Percentiles rank a stretch among this genome's conserved stretches.
Conservation (phyloP, 2,888 invertebrate genomes). For the Pediacus dermestoides region DNA sequence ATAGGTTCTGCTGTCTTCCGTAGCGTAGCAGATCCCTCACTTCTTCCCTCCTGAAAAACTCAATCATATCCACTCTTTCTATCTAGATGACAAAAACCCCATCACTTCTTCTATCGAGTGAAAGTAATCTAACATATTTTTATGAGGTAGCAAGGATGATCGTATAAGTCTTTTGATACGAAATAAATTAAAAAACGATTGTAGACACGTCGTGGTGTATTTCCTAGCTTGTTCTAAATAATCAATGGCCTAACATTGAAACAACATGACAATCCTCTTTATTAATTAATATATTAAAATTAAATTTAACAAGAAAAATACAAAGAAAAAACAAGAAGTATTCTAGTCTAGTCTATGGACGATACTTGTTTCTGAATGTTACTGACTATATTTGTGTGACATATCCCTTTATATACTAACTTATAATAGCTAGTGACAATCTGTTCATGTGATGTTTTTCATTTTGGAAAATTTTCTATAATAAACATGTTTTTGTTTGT, state of each 20-base stretch:
- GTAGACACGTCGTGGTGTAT: too few species aligned
- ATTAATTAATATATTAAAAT: slow-evolving; percentile 23
- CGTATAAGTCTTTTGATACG: slow-evolving; percentile 34
- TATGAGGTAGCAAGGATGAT: too few species aligned
- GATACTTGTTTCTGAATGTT: slow-evolving; percentile 33
- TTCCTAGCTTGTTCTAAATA: slow-evolving; percentile 44
- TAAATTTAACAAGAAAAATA: slow-evolving; percentile 12
- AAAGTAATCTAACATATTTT: too few species aligned
- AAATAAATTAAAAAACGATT: slow-evolving; percentile 25
- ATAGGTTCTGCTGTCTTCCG: slow-evolving; percentile 35
- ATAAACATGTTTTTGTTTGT: slow-evolving; percentile 4
- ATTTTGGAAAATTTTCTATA: slow-evolving; percentile 14
- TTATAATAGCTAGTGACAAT: slow-evolving; percentile 47
- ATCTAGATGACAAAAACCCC: slow-evolving; percentile 27
- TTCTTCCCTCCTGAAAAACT: slow-evolving; percentile 13
- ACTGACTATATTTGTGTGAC: slow-evolving; percentile 36
- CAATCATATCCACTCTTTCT: slow-evolving; percentile 25
- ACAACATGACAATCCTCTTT: slow-evolving; percentile 49
- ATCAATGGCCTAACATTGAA: slow-evolving; percentile 51
- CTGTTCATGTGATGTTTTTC: slow-evolving; percentile 44
- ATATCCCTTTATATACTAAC: slow-evolving; percentile 33
- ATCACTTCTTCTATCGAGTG: too few species aligned
- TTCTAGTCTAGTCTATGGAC: slow-evolving; percentile 26
- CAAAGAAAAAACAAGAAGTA: slow-evolving; percentile 1
- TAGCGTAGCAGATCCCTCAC: slow-evolving; percentile 31